phyloP scores from a whole-genome alignment of 2,113 vertebrate genomes.

The Solenodon paradoxus region DNA sequence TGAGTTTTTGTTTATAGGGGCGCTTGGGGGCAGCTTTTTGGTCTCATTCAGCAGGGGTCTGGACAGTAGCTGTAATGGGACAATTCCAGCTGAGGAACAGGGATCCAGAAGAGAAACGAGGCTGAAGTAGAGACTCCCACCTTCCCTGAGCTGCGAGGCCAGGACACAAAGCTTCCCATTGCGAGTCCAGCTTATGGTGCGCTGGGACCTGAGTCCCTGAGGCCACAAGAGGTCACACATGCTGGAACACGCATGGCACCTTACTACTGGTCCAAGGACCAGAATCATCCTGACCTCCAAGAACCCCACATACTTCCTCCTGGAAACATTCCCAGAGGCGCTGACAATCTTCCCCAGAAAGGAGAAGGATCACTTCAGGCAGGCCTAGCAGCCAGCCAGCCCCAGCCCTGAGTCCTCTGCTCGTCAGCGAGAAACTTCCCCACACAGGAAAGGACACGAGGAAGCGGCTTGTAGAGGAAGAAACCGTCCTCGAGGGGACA shows the following conservation, averaged over 20 bases:
- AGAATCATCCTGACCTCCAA: neutral
- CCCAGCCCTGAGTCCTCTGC: neutral
- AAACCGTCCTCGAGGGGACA: neutral
- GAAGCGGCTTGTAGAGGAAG: neutral
- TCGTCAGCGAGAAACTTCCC: neutral
- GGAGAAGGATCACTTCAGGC: neutral
- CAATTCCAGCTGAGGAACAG: neutral
- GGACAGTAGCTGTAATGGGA: neutral
- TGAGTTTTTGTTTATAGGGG: neutral
- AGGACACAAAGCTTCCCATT: slow-evolving; percentile 39
- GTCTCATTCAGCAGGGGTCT: neutral
- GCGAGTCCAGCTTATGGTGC: neutral
- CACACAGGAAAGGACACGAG: neutral
- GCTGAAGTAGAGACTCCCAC: neutral
- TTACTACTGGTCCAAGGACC: neutral
- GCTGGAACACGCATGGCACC: neutral
- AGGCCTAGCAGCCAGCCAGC: neutral
- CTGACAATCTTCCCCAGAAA: neutral
- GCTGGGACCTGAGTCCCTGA: neutral
- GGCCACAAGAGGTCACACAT: neutral
- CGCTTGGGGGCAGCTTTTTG: neutral
- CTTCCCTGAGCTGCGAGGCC: neutral
- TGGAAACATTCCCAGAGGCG: neutral
- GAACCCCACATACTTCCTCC: neutral
- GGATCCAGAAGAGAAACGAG: neutral